Conservation (phyloP, 1,140 invertebrate genomes). For the Trigoniulus corallinus region DNA sequence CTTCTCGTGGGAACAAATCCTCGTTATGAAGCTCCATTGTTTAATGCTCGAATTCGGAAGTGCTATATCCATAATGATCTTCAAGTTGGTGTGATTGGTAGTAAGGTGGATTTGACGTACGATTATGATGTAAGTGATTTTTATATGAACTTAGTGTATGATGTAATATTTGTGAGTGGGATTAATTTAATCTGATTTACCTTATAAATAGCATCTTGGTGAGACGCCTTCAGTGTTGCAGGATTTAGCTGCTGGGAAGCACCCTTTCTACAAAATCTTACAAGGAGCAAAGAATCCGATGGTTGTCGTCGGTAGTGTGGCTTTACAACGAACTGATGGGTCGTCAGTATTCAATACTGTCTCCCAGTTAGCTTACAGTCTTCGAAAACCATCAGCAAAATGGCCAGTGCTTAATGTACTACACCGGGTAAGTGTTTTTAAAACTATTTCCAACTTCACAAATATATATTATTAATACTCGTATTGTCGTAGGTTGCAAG, state of each 20-base stretch:
- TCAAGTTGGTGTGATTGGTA: conserved; percentile 62
- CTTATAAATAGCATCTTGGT: conserved; percentile 77
- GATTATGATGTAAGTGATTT: conserved; percentile 52
- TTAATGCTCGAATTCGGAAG: conserved; percentile 92
- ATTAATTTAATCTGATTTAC: conserved; percentile 12
- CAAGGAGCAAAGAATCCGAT: conserved; percentile 69
- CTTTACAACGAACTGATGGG: conserved; percentile 62
- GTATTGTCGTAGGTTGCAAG: conserved; percentile 29
- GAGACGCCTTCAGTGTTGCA: conserved; percentile 51
- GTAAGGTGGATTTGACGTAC: conserved; percentile 84
- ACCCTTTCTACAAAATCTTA: conserved; percentile 56
- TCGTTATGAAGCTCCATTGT: conserved; percentile 88
- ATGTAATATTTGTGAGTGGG: not conserved
- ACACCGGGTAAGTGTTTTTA: conserved; percentile 52
- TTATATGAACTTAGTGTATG: not conserved
- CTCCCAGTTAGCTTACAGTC: conserved; percentile 41
- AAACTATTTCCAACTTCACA: too few species aligned
- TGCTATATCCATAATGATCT: conserved; percentile 71
- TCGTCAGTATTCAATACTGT: conserved; percentile 53
- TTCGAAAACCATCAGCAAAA: conserved; percentile 24
- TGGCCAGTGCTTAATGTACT: conserved; percentile 80
- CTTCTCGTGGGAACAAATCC: conserved; percentile 93
- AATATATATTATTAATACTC: conserved; percentile 16
- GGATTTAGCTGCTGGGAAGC: conserved; percentile 51
- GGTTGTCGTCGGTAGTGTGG: conserved; percentile 76